Percentiles rank a stretch among this genome's conserved stretches.
Conservation (phyloP, 2,888 invertebrate genomes). For the Pegoplata infirma region DNA sequence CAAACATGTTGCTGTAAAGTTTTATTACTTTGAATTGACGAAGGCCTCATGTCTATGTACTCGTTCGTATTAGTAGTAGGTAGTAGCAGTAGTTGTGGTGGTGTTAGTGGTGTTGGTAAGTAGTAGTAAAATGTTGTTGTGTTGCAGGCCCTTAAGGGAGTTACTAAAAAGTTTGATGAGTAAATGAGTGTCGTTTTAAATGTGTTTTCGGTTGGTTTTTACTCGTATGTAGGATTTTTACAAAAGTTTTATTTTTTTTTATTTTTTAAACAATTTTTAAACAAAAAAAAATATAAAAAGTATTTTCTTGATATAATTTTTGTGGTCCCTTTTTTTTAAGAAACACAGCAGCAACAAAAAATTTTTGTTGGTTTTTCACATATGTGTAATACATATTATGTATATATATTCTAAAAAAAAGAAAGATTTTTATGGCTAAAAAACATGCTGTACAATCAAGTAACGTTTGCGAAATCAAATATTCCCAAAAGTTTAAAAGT, state of each 20-base stretch:
- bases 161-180: conserved; percentile 31
- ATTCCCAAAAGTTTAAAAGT: no score
- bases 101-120: not conserved
- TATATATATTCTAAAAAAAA: conserved; percentile 15
- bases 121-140: not conserved
- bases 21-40: conserved; percentile 37
- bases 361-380: not conserved
- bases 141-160: conserved; percentile 25
- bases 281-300: not conserved
- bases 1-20: conserved; percentile 45
- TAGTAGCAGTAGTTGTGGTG: not conserved
- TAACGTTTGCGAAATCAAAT: no score
- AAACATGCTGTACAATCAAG: conserved; percentile 22
- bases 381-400: no score
- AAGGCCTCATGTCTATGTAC: conserved; percentile 22
- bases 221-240: conserved; percentile 1
- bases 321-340: conserved; percentile 9
- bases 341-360: not conserved
- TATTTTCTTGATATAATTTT: not conserved
- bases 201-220: not conserved
- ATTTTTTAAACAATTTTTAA: conserved; percentile 1
- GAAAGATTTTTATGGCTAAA: conserved; percentile 24
- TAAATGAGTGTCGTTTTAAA: conserved; percentile 21
- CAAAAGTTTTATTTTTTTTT: no score
- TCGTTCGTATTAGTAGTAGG: not conserved